Conservation (phyloP, 2,888 invertebrate genomes). For the Podotricha telesiphe region DNA sequence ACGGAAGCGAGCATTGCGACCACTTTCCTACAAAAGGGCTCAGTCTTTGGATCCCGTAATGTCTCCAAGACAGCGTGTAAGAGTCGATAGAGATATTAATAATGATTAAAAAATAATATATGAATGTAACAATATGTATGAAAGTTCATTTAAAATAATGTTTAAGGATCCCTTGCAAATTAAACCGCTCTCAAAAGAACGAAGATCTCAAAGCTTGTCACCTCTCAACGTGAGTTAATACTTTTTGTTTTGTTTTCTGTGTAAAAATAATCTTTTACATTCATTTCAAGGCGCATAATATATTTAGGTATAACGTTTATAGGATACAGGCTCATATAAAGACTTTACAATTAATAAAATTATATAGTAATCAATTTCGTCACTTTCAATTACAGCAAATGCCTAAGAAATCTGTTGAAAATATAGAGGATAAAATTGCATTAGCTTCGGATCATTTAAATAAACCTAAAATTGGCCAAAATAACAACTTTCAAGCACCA, state of each 20-base stretch:
- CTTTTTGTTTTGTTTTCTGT: background rate
- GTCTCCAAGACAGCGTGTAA: constrained; percentile 49
- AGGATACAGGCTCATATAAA: too few species aligned
- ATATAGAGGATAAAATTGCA: constrained; percentile 38
- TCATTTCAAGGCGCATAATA: background rate
- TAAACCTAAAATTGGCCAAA: constrained; percentile 28
- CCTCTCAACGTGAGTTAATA: constrained; percentile 57
- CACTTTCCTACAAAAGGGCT: constrained; percentile 52
- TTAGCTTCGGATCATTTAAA: constrained; percentile 44
- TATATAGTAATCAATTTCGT: background rate
- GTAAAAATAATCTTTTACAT: background rate
- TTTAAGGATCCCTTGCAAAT: constrained; percentile 50
- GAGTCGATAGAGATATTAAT: background rate
- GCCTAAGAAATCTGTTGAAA: constrained; percentile 41
- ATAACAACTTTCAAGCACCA: constrained; percentile 41
- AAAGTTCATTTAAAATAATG: constrained; percentile 13
- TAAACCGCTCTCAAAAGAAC: constrained; percentile 48
- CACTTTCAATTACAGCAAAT: constrained; percentile 32
- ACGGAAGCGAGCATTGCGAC: constrained; percentile 49
- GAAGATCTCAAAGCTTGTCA: constrained; percentile 66
- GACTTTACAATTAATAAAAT: background rate
- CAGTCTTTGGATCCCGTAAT: constrained; percentile 57
- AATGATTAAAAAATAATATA: background rate
- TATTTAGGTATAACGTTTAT: too few species aligned
- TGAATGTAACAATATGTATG: background rate